A percentile compares a stretch with the other conserved stretches of the same genome.
phyloP scores from a whole-genome alignment of 2,113 vertebrate species.

The Sialia sialis region DNA sequence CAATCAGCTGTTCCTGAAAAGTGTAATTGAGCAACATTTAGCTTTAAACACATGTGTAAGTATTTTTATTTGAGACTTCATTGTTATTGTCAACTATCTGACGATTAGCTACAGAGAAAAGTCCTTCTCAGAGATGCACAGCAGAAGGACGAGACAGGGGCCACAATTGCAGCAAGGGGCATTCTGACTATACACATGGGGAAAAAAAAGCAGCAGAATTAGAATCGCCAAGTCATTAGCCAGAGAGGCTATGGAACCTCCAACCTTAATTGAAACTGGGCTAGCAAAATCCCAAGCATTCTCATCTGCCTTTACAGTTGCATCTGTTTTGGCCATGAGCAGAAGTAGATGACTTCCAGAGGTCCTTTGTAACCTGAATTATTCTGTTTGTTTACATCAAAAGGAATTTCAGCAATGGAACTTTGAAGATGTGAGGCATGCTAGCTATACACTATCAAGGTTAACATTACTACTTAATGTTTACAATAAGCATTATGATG shows the following conservation, averaged over 20 bases:
- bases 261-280: background rate
- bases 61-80: background rate
- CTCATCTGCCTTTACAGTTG: background rate
- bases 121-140: background rate
- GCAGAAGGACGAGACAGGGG: background rate
- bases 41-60: background rate
- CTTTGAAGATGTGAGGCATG: background rate
- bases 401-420: background rate
- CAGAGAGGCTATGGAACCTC: background rate
- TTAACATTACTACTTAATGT: background rate
- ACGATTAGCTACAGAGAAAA: background rate
- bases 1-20: slow-evolving; percentile 17
- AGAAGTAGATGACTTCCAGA: background rate
- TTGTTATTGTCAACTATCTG: background rate
- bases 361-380: background rate
- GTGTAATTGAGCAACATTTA: background rate
- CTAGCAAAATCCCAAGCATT: background rate
- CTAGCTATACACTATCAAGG: background rate
- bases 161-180: background rate
- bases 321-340: background rate
- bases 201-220: background rate
- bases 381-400: background rate
- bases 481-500: background rate
- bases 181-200: background rate
- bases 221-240: background rate